These are phyloP conservation scores for Mactromeris polynyma DNA, from an alignment of 2,888 invertebrate genomes.

Conservation along the genomic window DNA sequence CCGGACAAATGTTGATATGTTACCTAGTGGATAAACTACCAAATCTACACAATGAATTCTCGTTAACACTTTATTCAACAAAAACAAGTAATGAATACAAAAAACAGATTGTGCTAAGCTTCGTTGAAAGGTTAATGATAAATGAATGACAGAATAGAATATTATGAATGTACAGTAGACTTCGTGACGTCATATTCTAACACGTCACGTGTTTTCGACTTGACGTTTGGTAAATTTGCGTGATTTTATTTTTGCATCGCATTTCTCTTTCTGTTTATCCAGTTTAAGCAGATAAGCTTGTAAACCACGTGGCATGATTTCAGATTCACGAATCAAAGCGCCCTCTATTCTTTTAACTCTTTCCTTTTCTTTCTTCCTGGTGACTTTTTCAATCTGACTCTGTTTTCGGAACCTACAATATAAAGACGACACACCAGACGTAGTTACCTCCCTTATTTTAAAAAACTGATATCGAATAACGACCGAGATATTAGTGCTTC, in stretches of 20 bases:
- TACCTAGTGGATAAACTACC: too few relatives aligned
- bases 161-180: background rate
- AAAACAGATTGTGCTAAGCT: background rate
- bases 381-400: slow-evolving; percentile 30
- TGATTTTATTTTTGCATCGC: slow-evolving; percentile 17
- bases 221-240: background rate
- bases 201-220: background rate
- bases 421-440: background rate
- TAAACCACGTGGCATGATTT: slow-evolving; percentile 46
- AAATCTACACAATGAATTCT: too few relatives aligned
- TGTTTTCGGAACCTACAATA: slow-evolving; percentile 51
- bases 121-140: background rate
- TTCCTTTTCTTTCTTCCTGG: slow-evolving; percentile 25
- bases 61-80: background rate
- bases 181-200: background rate
- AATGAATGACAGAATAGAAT: background rate
- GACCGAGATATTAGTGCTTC: too few relatives aligned
- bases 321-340: slow-evolving; percentile 40
- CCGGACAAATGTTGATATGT: too few relatives aligned
- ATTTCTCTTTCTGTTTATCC: slow-evolving; percentile 38
- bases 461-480: background rate
- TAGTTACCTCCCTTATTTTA: background rate
- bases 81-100: background rate
- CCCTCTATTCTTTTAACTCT: slow-evolving; percentile 38
- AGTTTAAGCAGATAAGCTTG: slow-evolving; percentile 37